These are phyloP conservation scores for Phthorimaea operculella DNA, from an alignment of 1,140 invertebrate species.

Conservation along the genomic window DNA sequence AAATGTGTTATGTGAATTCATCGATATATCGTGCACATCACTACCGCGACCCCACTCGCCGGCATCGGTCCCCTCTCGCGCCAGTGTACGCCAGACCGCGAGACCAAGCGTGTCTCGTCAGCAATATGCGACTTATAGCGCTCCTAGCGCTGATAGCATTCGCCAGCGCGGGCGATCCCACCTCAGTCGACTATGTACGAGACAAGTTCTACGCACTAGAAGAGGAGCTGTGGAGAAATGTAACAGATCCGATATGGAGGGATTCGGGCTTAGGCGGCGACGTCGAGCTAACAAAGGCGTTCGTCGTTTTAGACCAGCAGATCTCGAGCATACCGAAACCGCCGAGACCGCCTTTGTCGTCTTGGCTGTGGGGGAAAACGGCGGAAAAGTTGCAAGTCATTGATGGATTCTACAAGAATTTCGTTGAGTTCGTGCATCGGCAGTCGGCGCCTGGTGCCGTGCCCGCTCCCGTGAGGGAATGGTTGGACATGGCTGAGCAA, in stretches of 20 bases:
- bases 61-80: constrained; percentile 33
- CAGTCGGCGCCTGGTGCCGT: constrained; percentile 57
- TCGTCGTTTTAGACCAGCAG: constrained; percentile 65
- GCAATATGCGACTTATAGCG: constrained; percentile 37
- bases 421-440: constrained; percentile 68
- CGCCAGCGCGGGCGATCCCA: constrained; percentile 29
- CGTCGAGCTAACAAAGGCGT: constrained; percentile 68
- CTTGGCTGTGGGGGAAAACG: constrained; percentile 70
- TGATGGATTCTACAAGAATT: constrained; percentile 70
- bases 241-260: constrained; percentile 57
- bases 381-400: constrained; percentile 67
- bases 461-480: constrained; percentile 65
- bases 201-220: constrained; percentile 68
- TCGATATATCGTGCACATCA: constrained; percentile 23
- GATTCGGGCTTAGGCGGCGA: constrained; percentile 53
- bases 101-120: constrained; percentile 13
- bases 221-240: constrained; percentile 59
- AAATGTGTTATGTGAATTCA: not conserved
- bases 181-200: constrained; percentile 68
- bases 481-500: constrained; percentile 72
- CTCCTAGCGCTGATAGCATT: constrained; percentile 45
- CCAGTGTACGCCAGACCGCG: constrained; percentile 25
- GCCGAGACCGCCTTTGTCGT: constrained; percentile 53
- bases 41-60: constrained; percentile 33
- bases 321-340: constrained; percentile 49